These are phyloP conservation scores for Euphonia xanthogaster DNA, from an alignment of 2,797 vertebrate species.

Conservation along the genomic window DNA sequence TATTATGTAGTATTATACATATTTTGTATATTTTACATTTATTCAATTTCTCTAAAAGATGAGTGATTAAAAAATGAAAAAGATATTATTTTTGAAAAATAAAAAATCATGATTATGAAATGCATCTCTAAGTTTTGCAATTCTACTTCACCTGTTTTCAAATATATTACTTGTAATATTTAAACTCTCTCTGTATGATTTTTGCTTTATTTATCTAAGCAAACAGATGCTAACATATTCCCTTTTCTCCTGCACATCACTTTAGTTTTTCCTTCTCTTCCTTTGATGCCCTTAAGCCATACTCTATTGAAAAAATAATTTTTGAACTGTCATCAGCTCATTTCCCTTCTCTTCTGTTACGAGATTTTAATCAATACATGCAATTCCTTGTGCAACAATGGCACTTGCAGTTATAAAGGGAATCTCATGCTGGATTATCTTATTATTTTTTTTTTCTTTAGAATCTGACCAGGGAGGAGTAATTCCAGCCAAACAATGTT, in stretches of 20 bases:
- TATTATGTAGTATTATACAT: neutral
- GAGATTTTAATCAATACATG: slow-evolving; percentile 7
- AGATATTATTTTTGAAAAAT: neutral
- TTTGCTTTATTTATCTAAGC: neutral
- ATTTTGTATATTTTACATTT: neutral
- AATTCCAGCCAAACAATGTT: neutral
- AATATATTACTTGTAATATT: neutral
- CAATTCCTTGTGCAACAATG: neutral
- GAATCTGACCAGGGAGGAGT: neutral
- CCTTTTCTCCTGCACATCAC: neutral
- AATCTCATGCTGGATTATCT: neutral
- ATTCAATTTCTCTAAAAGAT: neutral
- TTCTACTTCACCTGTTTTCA: neutral
- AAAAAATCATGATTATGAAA: neutral
- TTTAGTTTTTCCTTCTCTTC: neutral
- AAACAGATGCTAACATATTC: neutral
- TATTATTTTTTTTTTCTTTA: neutral
- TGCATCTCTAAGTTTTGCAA: neutral
- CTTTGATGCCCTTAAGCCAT: neutral
- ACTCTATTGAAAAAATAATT: neutral
- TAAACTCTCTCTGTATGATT: neutral
- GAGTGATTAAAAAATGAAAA: neutral
- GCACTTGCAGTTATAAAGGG: neutral
- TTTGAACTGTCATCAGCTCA: neutral
- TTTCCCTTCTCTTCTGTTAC: neutral